phyloP scores from a whole-genome alignment of 2,888 invertebrate species.

The Doris montereyensis region DNA sequence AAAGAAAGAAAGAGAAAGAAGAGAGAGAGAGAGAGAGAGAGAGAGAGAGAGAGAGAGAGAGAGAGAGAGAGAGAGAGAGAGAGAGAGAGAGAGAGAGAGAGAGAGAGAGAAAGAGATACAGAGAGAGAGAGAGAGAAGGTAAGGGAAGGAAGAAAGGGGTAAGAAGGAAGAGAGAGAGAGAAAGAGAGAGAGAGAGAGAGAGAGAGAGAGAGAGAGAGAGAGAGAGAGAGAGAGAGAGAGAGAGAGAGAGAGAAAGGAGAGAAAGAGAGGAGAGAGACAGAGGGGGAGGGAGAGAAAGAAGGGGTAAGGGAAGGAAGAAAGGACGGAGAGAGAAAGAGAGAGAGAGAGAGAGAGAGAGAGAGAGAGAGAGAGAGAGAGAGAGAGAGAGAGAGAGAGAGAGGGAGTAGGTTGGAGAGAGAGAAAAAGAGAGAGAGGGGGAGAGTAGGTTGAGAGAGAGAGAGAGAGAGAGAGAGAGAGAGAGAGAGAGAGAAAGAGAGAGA shows the following conservation, averaged over 20 bases:
- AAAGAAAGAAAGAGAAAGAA: not conserved
- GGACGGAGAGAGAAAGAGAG: not conserved
- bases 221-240: not conserved
- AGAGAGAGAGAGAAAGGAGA: not conserved
- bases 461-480: not conserved
- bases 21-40: not conserved
- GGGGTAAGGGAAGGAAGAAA: not conserved
- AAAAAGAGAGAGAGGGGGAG: not conserved
- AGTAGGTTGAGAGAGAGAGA: not conserved
- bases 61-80: not conserved
- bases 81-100: not conserved
- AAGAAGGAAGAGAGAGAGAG: not conserved
- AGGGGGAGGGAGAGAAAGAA: not conserved
- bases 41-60: not conserved
- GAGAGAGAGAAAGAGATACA: not conserved
- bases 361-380: not conserved
- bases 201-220: not conserved
- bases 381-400: not conserved
- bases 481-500: not conserved
- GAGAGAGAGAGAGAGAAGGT: not conserved
- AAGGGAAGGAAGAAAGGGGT: not conserved
- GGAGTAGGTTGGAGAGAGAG: not conserved
- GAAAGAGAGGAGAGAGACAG: not conserved
- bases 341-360: not conserved
- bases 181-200: not conserved